These are phyloP conservation scores for Holacanthus passer DNA, from an alignment of 2,113 vertebrate species.

Conservation along the genomic window DNA sequence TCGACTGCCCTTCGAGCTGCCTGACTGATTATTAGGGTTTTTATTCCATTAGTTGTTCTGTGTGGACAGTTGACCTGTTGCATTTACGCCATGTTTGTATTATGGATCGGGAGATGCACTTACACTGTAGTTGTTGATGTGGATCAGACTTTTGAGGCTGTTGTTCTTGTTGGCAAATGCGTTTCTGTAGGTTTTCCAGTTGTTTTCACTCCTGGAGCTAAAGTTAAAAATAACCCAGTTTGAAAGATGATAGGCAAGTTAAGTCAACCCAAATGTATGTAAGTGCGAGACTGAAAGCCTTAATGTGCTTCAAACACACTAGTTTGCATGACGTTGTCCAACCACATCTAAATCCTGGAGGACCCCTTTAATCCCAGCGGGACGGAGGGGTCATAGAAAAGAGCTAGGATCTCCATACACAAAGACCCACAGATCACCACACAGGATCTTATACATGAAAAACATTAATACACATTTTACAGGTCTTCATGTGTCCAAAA, in stretches of 20 bases:
- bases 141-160: background rate
- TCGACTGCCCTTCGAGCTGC: background rate
- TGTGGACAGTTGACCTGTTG: background rate
- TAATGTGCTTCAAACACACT: too few relatives aligned
- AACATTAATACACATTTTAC: background rate
- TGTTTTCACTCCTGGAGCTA: background rate
- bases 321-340: background rate
- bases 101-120: background rate
- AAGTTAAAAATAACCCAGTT: background rate
- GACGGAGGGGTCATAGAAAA: background rate
- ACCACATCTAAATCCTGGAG: background rate
- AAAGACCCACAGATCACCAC: too few relatives aligned
- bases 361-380: background rate
- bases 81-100: background rate
- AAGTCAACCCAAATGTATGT: too few relatives aligned
- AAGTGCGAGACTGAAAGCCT: background rate
- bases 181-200: background rate
- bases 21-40: background rate
- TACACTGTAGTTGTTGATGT: background rate
- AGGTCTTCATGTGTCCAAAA: background rate
- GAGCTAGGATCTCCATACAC: background rate
- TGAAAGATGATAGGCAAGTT: background rate
- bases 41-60: background rate
- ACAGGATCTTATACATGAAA: background rate
- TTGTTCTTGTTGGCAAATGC: background rate